Conservation (phyloP, 2,797 vertebrate species). For the Knipowitschia caucasica region DNA sequence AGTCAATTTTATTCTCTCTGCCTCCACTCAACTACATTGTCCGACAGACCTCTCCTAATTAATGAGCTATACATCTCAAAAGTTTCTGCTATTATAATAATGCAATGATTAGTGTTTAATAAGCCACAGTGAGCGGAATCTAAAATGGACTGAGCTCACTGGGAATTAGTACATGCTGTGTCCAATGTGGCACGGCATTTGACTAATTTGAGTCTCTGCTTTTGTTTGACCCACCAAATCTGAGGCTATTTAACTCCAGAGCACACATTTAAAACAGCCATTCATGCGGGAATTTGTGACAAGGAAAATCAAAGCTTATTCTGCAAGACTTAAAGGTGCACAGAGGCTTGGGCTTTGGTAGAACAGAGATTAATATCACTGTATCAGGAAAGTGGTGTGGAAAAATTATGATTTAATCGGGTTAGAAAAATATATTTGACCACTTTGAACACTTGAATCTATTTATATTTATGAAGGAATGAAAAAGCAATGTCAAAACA, state of each 20-base stretch:
- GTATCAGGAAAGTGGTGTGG: neutral
- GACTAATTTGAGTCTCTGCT: conserved; percentile 20
- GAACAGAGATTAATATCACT: neutral
- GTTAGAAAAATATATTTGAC: no score
- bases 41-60: conserved; percentile 52
- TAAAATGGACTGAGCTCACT: conserved; percentile 35
- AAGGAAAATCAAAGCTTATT: conserved; percentile 8
- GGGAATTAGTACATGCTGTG: conserved; percentile 29
- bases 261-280: conserved; percentile 6
- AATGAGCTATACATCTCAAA: conserved; percentile 39
- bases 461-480: no score
- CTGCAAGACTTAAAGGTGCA: conserved; percentile 4
- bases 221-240: conserved; percentile 14
- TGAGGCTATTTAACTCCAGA: conserved; percentile 10
- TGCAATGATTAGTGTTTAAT: conserved; percentile 45
- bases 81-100: conserved; percentile 30
- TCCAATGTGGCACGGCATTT: conserved; percentile 24
- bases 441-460: no score
- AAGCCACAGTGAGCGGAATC: conserved; percentile 31
- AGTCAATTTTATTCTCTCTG: conserved; percentile 45
- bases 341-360: neutral
- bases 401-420: no score
- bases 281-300: conserved; percentile 14
- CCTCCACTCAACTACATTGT: conserved; percentile 48
- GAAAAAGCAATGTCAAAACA: no score